Conservation (phyloP, 2,888 invertebrate species). For the Drosophila kambysellisi region DNA sequence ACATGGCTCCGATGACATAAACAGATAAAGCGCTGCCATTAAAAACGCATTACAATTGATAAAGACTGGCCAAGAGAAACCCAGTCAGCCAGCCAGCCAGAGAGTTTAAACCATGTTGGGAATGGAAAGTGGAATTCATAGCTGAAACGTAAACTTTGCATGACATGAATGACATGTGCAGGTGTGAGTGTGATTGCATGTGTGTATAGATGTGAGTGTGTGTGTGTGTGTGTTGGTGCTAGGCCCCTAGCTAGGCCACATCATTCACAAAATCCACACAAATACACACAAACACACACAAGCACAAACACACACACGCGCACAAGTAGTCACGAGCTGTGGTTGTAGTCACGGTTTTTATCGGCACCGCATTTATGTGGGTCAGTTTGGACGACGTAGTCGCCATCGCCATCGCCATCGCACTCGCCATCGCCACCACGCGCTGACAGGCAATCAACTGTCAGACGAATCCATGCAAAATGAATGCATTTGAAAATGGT, state of each 20-base stretch:
- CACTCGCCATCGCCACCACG: conserved; percentile 18
- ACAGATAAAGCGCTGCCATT: conserved; percentile 72
- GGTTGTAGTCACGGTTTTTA: conserved; percentile 49
- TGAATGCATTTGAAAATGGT: conserved; percentile 60
- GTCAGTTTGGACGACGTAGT: conserved; percentile 56
- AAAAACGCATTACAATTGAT: conserved; percentile 79
- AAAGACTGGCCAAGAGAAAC: conserved; percentile 41
- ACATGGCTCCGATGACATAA: conserved; percentile 69
- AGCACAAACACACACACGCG: conserved; percentile 20
- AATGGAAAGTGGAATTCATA: conserved; percentile 43
- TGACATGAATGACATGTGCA: conserved; percentile 67
- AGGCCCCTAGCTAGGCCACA: conserved; percentile 45
- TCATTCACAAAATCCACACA: conserved; percentile 69
- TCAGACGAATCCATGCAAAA: conserved; percentile 54
- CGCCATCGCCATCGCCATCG: conserved; percentile 21
- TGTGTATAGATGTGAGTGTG: conserved; percentile 11
- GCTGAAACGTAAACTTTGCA: conserved; percentile 60
- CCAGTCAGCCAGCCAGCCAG: not conserved
- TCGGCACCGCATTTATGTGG: conserved; percentile 66
- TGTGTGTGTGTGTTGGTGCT: conserved; percentile 9
- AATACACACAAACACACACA: conserved; percentile 8
- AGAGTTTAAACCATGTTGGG: conserved; percentile 12
- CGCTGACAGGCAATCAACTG: conserved; percentile 70
- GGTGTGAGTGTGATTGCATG: conserved; percentile 18
- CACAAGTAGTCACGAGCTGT: conserved; percentile 36